Evolutionary conservation across 2,797 vertebrate genomes (phyloP), one percentile per base, ranked within the genome.

Genomic region (Malurus splendens): DNA sequence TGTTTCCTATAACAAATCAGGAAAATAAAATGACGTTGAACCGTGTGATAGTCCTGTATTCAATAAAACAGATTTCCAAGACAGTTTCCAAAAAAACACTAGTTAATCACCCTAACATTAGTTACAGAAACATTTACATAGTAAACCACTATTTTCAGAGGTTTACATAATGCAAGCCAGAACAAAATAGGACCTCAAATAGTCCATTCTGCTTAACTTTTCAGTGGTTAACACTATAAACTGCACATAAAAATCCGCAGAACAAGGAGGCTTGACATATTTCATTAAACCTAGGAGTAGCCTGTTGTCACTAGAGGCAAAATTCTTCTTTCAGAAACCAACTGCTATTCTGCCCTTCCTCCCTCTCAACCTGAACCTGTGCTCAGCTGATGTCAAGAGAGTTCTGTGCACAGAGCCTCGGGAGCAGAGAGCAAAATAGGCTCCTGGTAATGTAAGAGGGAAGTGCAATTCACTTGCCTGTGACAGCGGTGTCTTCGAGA

Each of bases 121-220:
- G 92, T 71, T 90, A 93, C 30, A 74, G 78, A 95, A 95, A 93
- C 54, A 84, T 83, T 83, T 89, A 95, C 90, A 93, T 91, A 92
- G 79, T 87, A 91, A 96, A 96, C 94, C 89, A 82, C 91, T 94
- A 59, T 89, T 87, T 95, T 95, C 87, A 65, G 90, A 68, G 74
- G 90, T 88, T 90, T 94, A 90, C 82, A 84, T 83, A 61, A 93
- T 71, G 88, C 86, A 93, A 92, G 86, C 93, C 93, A 89, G 78
- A 51, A 52, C 67, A 75, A 79, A 92, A 79, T 5, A 92, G 71
- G 77, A 92, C 60, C 82, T 91, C 86, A 62, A 59, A 86, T 0
- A 2, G 59, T 87, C 88, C 75, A 50, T 82, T 78, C 78, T 73
- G 67, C 52, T 73, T 56, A 77, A 82, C 85, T 91, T 93, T 62